phyloP scores from a whole-genome alignment of 2,888 invertebrate genomes.

The Lithophane leautieri region DNA sequence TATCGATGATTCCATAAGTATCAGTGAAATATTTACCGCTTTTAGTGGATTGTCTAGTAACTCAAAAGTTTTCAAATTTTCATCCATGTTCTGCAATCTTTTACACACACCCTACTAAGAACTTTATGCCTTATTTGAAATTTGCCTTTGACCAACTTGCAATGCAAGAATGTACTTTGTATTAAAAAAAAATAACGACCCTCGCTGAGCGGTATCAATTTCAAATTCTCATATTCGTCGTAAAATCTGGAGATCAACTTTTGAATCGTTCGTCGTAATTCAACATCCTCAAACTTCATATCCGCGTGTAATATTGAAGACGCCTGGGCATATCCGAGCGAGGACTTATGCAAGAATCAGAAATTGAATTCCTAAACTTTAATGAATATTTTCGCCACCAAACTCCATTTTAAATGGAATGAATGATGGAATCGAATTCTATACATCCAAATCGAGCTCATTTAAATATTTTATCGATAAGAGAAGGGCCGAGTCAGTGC shows the following conservation, averaged over 20 bases:
- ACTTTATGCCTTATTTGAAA: not conserved
- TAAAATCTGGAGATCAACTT: slow-evolving; percentile 16
- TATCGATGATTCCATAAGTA: too few species aligned
- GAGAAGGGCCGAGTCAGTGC: slow-evolving; percentile 5
- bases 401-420: slow-evolving; percentile 2
- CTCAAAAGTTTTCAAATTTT: too few species aligned
- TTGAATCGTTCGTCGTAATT: slow-evolving; percentile 5
- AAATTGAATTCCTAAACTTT: slow-evolving; percentile 16
- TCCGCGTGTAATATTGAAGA: slow-evolving; percentile 9
- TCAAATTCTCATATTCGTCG: not conserved
- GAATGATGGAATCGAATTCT: slow-evolving; percentile 11
- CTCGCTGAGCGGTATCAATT: not conserved
- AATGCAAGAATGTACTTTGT: not conserved
- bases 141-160: not conserved
- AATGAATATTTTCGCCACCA: slow-evolving; percentile 6
- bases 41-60: too few species aligned
- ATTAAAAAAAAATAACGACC: not conserved
- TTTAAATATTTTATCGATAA: slow-evolving; percentile 32
- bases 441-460: slow-evolving; percentile 9
- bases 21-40: too few species aligned
- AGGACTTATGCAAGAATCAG: not conserved
- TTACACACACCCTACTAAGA: not conserved
- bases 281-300: slow-evolving; percentile 1
- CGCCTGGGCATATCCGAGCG: not conserved
- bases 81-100: not conserved